These are phyloP conservation scores for Crossocerus cetratus DNA, from an alignment of 2,888 invertebrate genomes.

Conservation along the genomic window DNA sequence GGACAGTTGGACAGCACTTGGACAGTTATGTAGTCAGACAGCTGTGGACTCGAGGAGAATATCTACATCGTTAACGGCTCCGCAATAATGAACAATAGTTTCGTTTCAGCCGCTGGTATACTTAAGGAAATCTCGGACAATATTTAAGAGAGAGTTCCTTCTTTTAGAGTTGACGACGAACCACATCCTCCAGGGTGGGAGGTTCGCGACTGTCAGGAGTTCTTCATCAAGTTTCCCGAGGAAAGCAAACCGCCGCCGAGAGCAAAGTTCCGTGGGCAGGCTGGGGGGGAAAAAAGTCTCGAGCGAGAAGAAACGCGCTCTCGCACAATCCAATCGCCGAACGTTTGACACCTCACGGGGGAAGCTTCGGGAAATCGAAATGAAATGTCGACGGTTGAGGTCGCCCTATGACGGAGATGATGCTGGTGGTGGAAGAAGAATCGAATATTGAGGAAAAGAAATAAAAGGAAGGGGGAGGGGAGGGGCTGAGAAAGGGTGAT, in stretches of 20 bases:
- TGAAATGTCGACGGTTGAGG: slow-evolving; percentile 47
- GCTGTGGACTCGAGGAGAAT: too few relatives aligned
- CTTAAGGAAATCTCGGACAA: background rate
- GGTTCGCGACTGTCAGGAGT: slow-evolving; percentile 4
- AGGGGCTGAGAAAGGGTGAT: background rate
- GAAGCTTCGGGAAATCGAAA: slow-evolving; percentile 50
- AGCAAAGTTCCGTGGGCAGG: background rate
- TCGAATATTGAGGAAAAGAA: background rate
- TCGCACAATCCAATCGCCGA: slow-evolving; percentile 38
- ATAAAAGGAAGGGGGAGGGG: background rate
- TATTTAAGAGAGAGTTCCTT: background rate
- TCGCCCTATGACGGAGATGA: slow-evolving; percentile 23
- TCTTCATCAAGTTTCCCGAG: slow-evolving; percentile 29
- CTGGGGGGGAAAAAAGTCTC: background rate
- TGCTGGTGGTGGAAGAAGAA: background rate
- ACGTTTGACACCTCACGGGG: slow-evolving; percentile 48
- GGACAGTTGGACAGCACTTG: too few relatives aligned
- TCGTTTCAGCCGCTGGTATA: too few relatives aligned
- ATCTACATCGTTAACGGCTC: too few relatives aligned
- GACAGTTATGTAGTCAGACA: too few relatives aligned
- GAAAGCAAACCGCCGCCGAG: slow-evolving; percentile 24
- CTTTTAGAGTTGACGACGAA: background rate
- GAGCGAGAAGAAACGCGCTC: background rate
- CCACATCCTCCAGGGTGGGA: background rate
- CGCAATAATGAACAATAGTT: too few relatives aligned